Evolutionary conservation across 2,113 vertebrate genomes (phyloP).

Genomic region (Ailuropoda melanoleuca): DNA sequence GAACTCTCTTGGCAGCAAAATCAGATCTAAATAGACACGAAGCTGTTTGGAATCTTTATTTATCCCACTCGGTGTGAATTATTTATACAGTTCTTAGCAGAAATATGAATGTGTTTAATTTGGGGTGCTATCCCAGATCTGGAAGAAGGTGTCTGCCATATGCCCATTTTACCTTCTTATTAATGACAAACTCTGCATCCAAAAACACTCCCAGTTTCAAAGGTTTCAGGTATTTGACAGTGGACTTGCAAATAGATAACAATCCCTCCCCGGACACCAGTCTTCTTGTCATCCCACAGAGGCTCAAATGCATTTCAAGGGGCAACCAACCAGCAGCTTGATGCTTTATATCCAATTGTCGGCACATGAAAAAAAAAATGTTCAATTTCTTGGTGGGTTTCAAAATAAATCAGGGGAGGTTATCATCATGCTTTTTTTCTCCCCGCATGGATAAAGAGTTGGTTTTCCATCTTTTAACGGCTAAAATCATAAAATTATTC

Average conservation of each 20-base stretch:
- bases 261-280: neutral
- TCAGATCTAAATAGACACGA: neutral
- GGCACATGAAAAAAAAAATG: neutral
- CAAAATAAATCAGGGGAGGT: neutral
- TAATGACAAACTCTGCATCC: neutral
- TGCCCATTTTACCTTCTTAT: slow-evolving; percentile 17
- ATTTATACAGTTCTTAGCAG: slow-evolving; percentile 35
- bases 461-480: slow-evolving; percentile 29
- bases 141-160: neutral
- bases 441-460: neutral
- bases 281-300: neutral
- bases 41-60: slow-evolving; percentile 48
- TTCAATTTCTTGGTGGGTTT: slow-evolving; percentile 4
- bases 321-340: neutral
- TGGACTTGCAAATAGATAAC: neutral
- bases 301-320: neutral
- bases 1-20: slow-evolving; percentile 32
- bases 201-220: neutral
- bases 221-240: neutral
- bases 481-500: neutral
- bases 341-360: neutral
- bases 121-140: neutral
- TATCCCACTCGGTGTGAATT: slow-evolving; percentile 7
- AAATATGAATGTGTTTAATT: slow-evolving; percentile 54
- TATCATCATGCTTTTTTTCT: neutral